Conservation (phyloP, 1,140 invertebrate species). For the Caenorhabditis remanei region DNA sequence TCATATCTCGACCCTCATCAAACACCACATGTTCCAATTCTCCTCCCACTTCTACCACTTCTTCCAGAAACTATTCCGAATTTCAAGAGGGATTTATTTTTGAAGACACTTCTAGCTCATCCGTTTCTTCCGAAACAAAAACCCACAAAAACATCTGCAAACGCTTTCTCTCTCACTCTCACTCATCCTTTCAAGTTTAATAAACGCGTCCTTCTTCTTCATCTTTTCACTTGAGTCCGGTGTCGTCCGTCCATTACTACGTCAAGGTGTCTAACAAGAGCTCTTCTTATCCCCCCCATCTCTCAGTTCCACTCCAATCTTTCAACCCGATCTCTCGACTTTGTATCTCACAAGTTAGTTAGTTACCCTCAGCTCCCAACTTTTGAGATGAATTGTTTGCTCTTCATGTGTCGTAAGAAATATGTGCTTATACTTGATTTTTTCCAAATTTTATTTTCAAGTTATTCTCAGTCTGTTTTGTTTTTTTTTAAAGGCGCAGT, state of each 20-base stretch:
- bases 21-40: slow-evolving; percentile 29
- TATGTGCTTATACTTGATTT: slow-evolving; percentile 18
- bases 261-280: slow-evolving; percentile 53
- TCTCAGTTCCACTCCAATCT: slow-evolving; percentile 16
- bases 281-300: neutral
- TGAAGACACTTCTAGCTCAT: too few relatives aligned
- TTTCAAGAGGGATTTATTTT: neutral
- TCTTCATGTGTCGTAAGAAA: slow-evolving; percentile 35
- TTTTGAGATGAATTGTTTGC: neutral
- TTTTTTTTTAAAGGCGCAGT: neutral
- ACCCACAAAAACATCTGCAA: slow-evolving; percentile 46
- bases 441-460: neutral
- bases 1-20: neutral
- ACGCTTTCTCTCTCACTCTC: neutral
- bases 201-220: slow-evolving; percentile 8
- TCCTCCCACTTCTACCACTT: neutral
- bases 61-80: neutral
- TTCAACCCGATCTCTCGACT: slow-evolving; percentile 38
- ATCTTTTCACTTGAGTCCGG: slow-evolving; percentile 13
- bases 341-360: slow-evolving; percentile 43
- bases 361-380: neutral
- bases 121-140: neutral
- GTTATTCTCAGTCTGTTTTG: neutral
- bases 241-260: slow-evolving; percentile 41
- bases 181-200: slow-evolving; percentile 12